phyloP scores from a whole-genome alignment of 2,113 vertebrate genomes.

The Pipra filicauda region DNA sequence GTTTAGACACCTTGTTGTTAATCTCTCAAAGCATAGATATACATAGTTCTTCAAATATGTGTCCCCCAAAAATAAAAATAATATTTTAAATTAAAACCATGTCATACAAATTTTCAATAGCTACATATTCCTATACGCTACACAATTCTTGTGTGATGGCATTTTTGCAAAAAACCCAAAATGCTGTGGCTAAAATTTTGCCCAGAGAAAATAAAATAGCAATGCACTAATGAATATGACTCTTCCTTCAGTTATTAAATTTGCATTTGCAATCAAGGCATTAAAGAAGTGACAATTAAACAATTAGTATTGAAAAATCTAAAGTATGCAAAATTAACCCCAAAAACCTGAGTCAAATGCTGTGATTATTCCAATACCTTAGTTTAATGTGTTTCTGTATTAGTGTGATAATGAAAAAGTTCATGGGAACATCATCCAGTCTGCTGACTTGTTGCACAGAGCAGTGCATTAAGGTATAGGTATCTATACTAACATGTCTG shows the following conservation, averaged over 20 bases:
- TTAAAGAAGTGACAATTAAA: neutral
- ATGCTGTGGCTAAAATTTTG: neutral
- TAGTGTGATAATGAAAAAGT: neutral
- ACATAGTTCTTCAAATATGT: neutral
- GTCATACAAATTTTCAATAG: neutral
- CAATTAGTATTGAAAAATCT: neutral
- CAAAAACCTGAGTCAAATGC: neutral
- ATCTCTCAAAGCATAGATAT: neutral
- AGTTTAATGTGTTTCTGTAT: neutral
- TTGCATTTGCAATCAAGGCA: neutral
- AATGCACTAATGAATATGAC: neutral
- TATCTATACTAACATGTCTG: neutral
- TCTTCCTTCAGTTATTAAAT: neutral
- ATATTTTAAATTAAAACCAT: neutral
- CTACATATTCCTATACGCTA: neutral
- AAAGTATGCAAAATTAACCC: neutral
- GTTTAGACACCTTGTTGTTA: neutral
- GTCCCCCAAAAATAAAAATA: neutral
- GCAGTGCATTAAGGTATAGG: neutral
- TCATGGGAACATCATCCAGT: neutral
- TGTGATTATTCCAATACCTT: neutral
- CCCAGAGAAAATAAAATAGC: neutral
- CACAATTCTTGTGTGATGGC: neutral
- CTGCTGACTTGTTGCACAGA: neutral
- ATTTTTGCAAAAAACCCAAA: neutral